Evolutionary conservation across 2,888 invertebrate species (phyloP), one percentile per base, ranked within the genome.

Genomic region (Hipparchia sbordonii): DNA sequence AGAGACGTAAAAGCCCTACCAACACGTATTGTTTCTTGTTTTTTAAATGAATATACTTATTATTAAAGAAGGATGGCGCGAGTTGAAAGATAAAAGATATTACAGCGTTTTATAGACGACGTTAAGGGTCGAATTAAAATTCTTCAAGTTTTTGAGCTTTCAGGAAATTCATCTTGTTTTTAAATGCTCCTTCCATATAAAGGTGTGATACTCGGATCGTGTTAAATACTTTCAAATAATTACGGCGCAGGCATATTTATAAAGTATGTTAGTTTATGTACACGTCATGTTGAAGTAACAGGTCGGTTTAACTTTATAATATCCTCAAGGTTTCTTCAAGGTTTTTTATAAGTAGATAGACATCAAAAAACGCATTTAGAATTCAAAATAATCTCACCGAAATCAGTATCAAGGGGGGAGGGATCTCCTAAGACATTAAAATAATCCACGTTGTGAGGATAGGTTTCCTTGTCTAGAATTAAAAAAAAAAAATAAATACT

Each of bases 131-230:
- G 45, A 70, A 70, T 70, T 70, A 70, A 70, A 70, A 70, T 70
- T 70, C 62, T 63, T 56, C 52, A 63, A 62, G 70, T 70, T 70
- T 70, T 70, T 63, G 56, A 63, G 70, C 70, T 63, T 70, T 70
- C 70, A 56, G 62, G 70, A 70, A 70, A 70, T 59, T 70, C 56
- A 52, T 73, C 70, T 73, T 57, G 67, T 70, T 69, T 45, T 65
- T 70, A 67, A 73, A 70, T 48, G 67, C 67, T 67, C 68, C 68
- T 33, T 5, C 67, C 73, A 39, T 73, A 70, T 73, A 39, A 73
- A 73, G 73, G 73, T 73, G 73, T 70, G 70, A 73, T 67, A 70
- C 67, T 67, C 67, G 61, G 63, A 56, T 70, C 67, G 51, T 72
- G 63, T 71, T 60, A 9, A 68, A 68, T 68, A 39, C 68, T 68